Conservation (phyloP, 2,113 vertebrate species). For the Strix aluco region DNA sequence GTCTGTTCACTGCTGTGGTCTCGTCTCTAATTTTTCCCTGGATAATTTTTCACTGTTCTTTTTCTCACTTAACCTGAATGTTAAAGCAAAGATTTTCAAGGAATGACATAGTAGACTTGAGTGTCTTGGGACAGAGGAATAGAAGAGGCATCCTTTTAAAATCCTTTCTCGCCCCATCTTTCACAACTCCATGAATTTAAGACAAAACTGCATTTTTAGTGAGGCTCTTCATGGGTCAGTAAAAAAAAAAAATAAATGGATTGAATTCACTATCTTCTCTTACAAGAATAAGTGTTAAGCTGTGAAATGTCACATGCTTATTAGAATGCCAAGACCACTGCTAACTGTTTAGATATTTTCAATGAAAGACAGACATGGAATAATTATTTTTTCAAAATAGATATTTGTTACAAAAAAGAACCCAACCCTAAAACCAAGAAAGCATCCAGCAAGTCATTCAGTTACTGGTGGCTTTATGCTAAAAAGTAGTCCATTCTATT, state of each 20-base stretch:
- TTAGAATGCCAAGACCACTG: background rate
- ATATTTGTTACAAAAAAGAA: background rate
- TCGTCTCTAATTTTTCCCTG: background rate
- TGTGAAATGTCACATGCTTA: background rate
- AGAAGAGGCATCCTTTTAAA: background rate
- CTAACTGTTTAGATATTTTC: background rate
- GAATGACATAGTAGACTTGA: background rate
- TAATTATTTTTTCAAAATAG: background rate
- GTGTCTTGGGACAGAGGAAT: background rate
- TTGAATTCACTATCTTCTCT: background rate
- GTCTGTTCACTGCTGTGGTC: rapidly evolving
- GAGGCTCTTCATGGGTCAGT: background rate
- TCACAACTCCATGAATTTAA: background rate
- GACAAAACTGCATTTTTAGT: background rate
- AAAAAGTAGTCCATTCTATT: background rate
- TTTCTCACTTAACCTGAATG: background rate
- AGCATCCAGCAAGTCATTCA: background rate
- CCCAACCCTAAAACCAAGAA: background rate
- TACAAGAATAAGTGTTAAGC: background rate
- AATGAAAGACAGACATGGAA: background rate
- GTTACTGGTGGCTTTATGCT: background rate
- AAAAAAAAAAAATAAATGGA: background rate
- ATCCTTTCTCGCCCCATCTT: background rate
- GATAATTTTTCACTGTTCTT: background rate
- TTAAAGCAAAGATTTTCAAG: background rate